Conservation (phyloP, 2,888 invertebrate genomes). For the Ceriagrion tenellum region DNA sequence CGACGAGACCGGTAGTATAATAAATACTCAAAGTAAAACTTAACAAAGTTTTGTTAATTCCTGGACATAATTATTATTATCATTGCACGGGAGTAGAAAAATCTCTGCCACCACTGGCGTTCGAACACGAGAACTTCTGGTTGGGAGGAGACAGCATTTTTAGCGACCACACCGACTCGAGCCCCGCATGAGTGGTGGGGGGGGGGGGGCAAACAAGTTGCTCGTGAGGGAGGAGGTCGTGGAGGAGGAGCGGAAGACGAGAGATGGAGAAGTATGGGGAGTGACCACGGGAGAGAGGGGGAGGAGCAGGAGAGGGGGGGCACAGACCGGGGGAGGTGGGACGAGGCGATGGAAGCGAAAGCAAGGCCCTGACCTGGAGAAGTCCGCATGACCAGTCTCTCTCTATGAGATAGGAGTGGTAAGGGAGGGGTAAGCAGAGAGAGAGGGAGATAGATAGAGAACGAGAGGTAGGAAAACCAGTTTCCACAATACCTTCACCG, state of each 20-base stretch:
- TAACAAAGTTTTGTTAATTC: too few relatives aligned
- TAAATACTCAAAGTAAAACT: too few relatives aligned
- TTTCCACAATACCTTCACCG: slow-evolving; percentile 41
- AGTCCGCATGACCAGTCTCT: slow-evolving; percentile 45
- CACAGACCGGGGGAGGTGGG: background rate
- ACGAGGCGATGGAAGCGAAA: background rate
- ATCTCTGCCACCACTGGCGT: too few relatives aligned
- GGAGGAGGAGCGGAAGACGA: background rate
- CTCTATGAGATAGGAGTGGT: background rate
- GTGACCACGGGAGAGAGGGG: background rate
- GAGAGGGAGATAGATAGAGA: too few relatives aligned
- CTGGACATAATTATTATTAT: background rate
- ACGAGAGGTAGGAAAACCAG: slow-evolving; percentile 34
- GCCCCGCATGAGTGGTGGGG: too few relatives aligned
- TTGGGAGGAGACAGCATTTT: too few relatives aligned
- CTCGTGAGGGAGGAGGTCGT: background rate
- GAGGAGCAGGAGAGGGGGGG: background rate
- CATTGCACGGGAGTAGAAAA: background rate
- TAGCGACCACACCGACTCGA: too few relatives aligned
- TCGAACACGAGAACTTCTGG: too few relatives aligned
- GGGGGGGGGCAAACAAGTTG: background rate
- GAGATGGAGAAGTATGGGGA: background rate
- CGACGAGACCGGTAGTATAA: too few relatives aligned
- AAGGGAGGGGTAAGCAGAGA: background rate
- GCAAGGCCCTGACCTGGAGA: slow-evolving; percentile 56